A percentile compares a stretch with the other conserved stretches of the same genome.
Evolutionary conservation across 1,140 invertebrate species (phyloP).

Genomic region (Argopecten irradians): DNA sequence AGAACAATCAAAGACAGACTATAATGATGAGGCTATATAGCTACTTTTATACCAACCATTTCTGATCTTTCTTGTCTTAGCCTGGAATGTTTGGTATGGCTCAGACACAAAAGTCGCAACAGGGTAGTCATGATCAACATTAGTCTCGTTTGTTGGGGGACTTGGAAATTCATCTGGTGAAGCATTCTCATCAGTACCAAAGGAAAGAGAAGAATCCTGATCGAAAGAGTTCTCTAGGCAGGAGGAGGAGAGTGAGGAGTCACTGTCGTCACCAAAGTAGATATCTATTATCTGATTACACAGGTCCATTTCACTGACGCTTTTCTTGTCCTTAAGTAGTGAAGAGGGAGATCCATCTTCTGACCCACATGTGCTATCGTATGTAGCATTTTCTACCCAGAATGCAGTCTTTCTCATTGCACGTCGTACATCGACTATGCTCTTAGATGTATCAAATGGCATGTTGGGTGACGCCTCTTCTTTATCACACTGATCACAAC

Average conservation of each 20-base stretch:
- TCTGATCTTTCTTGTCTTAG: conserved; percentile 49
- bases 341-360: conserved; percentile 35
- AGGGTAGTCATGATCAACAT: conserved; percentile 40
- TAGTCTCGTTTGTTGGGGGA: conserved; percentile 36
- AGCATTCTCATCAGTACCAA: conserved; percentile 25
- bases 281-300: conserved; percentile 52
- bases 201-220: conserved; percentile 19
- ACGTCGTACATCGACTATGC: conserved; percentile 37
- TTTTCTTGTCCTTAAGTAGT: conserved; percentile 31
- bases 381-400: conserved; percentile 49
- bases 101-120: conserved; percentile 46
- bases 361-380: conserved; percentile 38
- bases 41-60: conserved; percentile 47
- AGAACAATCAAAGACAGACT: too few species aligned
- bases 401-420: conserved; percentile 52
- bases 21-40: too few species aligned
- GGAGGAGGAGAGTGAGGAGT: conserved; percentile 48
- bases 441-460: conserved; percentile 38
- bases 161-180: neutral
- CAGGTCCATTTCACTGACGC: conserved; percentile 40
- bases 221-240: conserved; percentile 48
- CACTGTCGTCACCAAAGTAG: conserved; percentile 52
- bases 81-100: conserved; percentile 40
- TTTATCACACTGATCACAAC: neutral
- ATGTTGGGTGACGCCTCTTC: conserved; percentile 31